Percentiles rank a stretch among this genome's conserved stretches.
phyloP scores from a whole-genome alignment of 2,797 vertebrate genomes.

The Rhinatrema bivittatum region DNA sequence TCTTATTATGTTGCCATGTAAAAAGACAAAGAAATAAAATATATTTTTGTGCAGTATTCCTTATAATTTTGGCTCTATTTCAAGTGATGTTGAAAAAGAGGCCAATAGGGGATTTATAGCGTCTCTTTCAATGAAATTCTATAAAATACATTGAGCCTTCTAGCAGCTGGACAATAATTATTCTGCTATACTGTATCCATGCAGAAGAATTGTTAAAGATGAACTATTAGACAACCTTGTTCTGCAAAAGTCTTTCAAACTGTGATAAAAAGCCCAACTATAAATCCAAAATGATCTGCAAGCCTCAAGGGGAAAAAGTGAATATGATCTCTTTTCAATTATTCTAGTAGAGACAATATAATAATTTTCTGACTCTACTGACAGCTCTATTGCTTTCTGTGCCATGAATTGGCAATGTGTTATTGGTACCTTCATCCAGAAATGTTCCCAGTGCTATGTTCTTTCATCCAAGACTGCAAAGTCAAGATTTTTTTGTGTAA shows the following conservation, averaged over 20 bases:
- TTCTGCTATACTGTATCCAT: too few species aligned
- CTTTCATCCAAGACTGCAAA: slow-evolving; percentile 41
- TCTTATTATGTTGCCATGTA: too few species aligned
- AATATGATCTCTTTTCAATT: slow-evolving; percentile 43
- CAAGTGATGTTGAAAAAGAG: too few species aligned
- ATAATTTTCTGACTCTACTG: slow-evolving; percentile 57
- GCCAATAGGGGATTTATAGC: too few species aligned
- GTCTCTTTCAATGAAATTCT: too few species aligned
- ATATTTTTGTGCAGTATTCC: not conserved
- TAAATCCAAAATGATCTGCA: slow-evolving; percentile 46
- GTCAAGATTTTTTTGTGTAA: slow-evolving; percentile 45
- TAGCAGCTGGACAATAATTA: too few species aligned
- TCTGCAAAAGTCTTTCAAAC: slow-evolving; percentile 31
- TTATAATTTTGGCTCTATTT: too few species aligned
- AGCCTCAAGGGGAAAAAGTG: slow-evolving; percentile 45
- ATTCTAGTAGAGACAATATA: slow-evolving; percentile 50
- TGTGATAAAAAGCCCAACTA: slow-evolving; percentile 35
- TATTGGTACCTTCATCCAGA: slow-evolving; percentile 41
- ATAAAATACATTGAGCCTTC: too few species aligned
- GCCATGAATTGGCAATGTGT: slow-evolving; percentile 32
- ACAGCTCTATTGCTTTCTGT: slow-evolving; percentile 57
- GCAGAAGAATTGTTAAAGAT: slow-evolving; percentile 22
- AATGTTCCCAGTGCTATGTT: too few species aligned
- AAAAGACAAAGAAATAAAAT: too few species aligned
- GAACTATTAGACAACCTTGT: slow-evolving; percentile 19